Base-by-base conservation (phyloP, 2,113 vertebrate species). In the Fregetta grallaria region DNA sequence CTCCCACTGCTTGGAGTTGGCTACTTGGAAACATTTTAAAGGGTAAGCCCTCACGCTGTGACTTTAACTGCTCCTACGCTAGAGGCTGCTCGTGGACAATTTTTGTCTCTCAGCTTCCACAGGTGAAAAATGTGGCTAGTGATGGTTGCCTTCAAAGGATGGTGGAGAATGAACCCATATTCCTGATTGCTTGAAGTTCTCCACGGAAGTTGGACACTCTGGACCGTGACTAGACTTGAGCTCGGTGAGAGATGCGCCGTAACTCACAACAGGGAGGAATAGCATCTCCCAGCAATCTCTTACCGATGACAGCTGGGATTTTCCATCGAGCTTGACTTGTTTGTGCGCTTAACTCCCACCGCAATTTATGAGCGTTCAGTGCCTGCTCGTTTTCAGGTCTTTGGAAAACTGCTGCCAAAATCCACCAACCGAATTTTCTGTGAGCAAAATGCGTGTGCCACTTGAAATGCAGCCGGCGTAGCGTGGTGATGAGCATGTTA, bases 391-490 rank as follows among this genome's bases (percentile, higher is more conserved):
- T 32, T 36, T 42, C 78, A 45, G 21, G 16, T 53, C 82, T 68
- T 74, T 73, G 73, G 45, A 70, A 88, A 94, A 58, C 61, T 23
- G n/a, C 42, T 91, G 77, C 70, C 78, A 59, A 75, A 90, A 67
- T 29, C 27, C 42, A 15, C 38, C 61, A 52, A 32, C 36, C 0
- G 0, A 55, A 72, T 15, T 21, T 55, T 78, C 71, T 74, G 55
- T 10, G 52, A n/a, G 56, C 42, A 44, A 62, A 52, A 53, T 3
- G 7, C 5, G 0, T 13, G 42, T 75, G 52, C n/a, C 52, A 8
- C 65, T 66, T 1, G 0, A 52, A 70, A 25, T 6, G 30, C 73
- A 40, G 30, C 23, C 10, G 4, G n/a, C 15, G 52, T 26, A 15
- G 58, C 38, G 0, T 4, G 62, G 7, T 5, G 70, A 50, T 27